These are phyloP conservation scores for Alauda arvensis DNA, from an alignment of 2,797 vertebrate species.

Conservation along the genomic window DNA sequence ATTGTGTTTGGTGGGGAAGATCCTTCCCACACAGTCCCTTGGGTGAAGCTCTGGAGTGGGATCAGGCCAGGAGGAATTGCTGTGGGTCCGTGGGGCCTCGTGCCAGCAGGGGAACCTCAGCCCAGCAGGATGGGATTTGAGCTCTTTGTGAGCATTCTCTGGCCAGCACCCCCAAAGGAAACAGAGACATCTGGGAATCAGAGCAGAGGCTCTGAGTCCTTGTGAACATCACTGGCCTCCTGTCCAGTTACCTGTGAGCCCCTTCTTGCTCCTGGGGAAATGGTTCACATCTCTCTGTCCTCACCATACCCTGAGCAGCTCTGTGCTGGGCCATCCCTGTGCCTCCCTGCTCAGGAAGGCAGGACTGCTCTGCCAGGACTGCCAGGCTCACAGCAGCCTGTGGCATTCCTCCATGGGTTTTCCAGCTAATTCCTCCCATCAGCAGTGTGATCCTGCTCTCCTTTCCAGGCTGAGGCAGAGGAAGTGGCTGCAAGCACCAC, in stretches of 20 bases:
- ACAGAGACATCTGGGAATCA: neutral
- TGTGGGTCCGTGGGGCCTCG: rapidly evolving
- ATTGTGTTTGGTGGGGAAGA: slow-evolving; percentile 33
- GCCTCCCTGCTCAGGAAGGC: neutral
- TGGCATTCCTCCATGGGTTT: neutral
- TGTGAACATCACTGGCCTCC: neutral
- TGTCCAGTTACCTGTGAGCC: neutral
- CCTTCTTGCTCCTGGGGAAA: neutral
- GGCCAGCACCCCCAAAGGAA: neutral
- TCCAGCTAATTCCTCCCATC: neutral
- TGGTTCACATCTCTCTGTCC: neutral
- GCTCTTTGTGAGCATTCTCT: neutral
- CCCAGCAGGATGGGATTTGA: neutral
- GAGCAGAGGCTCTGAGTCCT: neutral
- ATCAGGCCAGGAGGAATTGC: neutral
- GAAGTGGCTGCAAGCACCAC: rapidly evolving
- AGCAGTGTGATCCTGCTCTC: neutral
- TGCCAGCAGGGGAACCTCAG: neutral
- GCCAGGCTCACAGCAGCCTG: rapidly evolving
- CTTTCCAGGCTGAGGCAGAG: neutral
- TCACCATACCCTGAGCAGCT: neutral
- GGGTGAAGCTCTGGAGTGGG: neutral
- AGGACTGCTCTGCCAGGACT: neutral
- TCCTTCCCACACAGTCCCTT: slow-evolving; percentile 11
- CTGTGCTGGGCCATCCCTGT: neutral